phyloP scores from a whole-genome alignment of 2,888 invertebrate species.

The Noctuana brunneofusca region DNA sequence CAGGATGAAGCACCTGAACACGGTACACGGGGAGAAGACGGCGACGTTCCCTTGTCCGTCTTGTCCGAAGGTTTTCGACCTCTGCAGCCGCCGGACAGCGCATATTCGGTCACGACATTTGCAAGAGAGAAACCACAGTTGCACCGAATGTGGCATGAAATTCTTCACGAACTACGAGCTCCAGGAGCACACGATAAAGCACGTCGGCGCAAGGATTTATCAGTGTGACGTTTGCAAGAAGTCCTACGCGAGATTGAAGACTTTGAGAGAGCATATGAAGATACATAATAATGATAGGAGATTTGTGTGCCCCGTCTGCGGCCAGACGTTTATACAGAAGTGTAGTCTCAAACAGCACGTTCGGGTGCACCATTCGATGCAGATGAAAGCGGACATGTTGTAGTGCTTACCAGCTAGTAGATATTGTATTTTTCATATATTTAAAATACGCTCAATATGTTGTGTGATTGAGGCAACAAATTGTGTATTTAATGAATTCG shows the following conservation, averaged over 20 bases:
- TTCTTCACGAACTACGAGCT: slow-evolving; percentile 81
- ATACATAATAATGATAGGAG: slow-evolving; percentile 74
- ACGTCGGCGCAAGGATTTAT: slow-evolving; percentile 79
- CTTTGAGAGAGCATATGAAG: slow-evolving; percentile 74
- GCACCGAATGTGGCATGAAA: slow-evolving; percentile 77
- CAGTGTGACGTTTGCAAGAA: slow-evolving; percentile 81
- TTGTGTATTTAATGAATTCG: too few relatives aligned
- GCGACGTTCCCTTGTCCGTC: slow-evolving; percentile 70
- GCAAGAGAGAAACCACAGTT: slow-evolving; percentile 76
- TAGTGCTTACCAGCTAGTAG: slow-evolving; percentile 33
- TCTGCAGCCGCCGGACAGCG: slow-evolving; percentile 70
- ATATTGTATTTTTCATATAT: background rate
- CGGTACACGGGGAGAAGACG: slow-evolving; percentile 69
- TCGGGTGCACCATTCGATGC: slow-evolving; percentile 71
- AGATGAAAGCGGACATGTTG: slow-evolving; percentile 56
- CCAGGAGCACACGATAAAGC: slow-evolving; percentile 80
- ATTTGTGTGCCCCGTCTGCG: slow-evolving; percentile 69
- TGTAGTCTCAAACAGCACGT: slow-evolving; percentile 73
- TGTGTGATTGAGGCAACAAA: too few relatives aligned
- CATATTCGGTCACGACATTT: slow-evolving; percentile 72
- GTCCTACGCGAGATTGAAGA: slow-evolving; percentile 71
- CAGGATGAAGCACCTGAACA: slow-evolving; percentile 66
- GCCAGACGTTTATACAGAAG: slow-evolving; percentile 73
- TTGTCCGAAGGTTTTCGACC: slow-evolving; percentile 69
- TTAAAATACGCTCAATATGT: background rate